Evolutionary conservation across 92 coral and sea anemone species (phyloP), one percentile per base, ranked within the genome.

Genomic region (Epizoanthus fatuus): DNA sequence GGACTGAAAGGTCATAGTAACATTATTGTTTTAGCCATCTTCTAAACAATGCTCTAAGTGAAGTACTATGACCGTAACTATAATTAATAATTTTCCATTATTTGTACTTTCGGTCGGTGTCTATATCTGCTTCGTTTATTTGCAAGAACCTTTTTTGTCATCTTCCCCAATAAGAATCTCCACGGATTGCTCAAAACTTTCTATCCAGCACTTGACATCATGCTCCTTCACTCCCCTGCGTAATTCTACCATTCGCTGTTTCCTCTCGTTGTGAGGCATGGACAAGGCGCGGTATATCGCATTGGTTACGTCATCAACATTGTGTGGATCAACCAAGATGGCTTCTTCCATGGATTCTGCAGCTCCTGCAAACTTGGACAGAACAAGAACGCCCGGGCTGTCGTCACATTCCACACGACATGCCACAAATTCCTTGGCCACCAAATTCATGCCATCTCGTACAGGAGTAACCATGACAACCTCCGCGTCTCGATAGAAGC

Each of bases 391-490:
- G 2, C 86, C 86, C 11, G 86, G 86, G 1, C 20, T 16, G 2
- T 53, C 5, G 13, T 7, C 11, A 9, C 49, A 44, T 44, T 44
- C 49, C 17, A 37, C 14, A 63, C 59, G 86, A n/a, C 86, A 67
- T 32, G 86, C 86, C 39, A 81, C 56, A 44, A 67, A 81, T 54
- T 81, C 86, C 79, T 32, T 65, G 56, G 86, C 86, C 15, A 81
- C 86, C 57, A 81, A 49, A 45, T 80, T 81, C 68, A 81, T 25
- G 5, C 86, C 86, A 40, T 81, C 86, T 29, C 38, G 53, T 12
- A 81, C 76, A 16, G 86, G 86, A 20, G 86, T 81, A n/a, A 81
- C 86, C 67, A 67, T 25, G 67, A 79, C 86, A 81, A 81, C 79
- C 39, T 68, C 66, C 17, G 86, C 76, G 32, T 8, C 57, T 3